Evolutionary conservation across 2,113 vertebrate species (phyloP), one percentile per base, ranked within the genome.

Genomic region (Dendropsophus ebraccatus): DNA sequence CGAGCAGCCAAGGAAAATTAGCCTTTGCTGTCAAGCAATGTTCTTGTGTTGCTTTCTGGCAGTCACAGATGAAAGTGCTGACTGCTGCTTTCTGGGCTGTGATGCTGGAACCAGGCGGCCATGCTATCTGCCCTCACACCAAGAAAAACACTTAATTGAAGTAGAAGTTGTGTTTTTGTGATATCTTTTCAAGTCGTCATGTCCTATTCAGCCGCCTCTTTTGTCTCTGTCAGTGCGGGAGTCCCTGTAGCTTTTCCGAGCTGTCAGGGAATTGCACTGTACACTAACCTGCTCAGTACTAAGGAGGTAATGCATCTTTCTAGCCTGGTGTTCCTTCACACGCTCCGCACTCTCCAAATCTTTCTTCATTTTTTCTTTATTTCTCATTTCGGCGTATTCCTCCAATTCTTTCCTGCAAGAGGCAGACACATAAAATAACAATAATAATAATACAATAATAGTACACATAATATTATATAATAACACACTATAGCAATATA

Each of bases 231-330:
- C 93, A 93, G 91, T 86, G 87, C 74, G 67, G 84, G 82, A 85
- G 86, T 90, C 91, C 90, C 84, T 87, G 92, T 88, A 91, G 92
- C 88, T 90, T 88, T 72, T 69, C 58, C 84, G 90, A 92, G 93
- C 92, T 94, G 94, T 93, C 93, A 92, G 91, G 89, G 87, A 90
- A 89, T 91, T 90, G 92, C 67, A 52, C 13, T 32, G 76, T 90
- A 88, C 50, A 92, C 95, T 89, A 83, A 99, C 97, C 96, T 97
- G 96, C 84, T 94, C 89, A 5, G 97, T 99, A 92, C 98, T 99
- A 91, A 98, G 92, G 85, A 99, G 96, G 93, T 97, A 95, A 93
- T 99, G 98, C 91, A 93, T 94, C 91, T 95, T 96, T 85, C 94
- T 94, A 72, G 97, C 96, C 91, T 92, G 91, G 88, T 92, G 87